Evolutionary conservation across 2,113 vertebrate species (phyloP).

Genomic region (Xenopus laevis): DNA sequence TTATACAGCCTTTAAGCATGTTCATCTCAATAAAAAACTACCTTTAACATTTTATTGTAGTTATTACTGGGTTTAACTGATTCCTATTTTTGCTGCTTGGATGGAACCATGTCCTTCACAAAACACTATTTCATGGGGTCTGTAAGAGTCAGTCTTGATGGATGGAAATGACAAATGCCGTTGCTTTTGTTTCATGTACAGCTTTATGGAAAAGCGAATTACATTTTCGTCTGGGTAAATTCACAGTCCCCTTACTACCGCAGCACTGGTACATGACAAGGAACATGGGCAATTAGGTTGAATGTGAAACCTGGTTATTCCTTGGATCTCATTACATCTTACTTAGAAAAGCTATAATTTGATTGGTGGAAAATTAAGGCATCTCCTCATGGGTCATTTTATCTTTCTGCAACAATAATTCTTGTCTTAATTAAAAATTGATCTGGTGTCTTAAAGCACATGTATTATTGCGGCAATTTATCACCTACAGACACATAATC

Average conservation of each 20-base stretch:
- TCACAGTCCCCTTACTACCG: conserved; percentile 78
- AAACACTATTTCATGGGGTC: conserved; percentile 30
- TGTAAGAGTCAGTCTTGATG: conserved; percentile 70
- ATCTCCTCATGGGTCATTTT: conserved; percentile 96
- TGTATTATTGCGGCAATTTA: conserved; percentile 99
- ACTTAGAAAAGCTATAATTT: conserved; percentile 91
- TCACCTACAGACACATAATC: conserved; percentile 97
- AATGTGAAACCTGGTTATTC: conserved; percentile 81
- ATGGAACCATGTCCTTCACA: conserved; percentile 11
- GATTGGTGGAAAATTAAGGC: conserved; percentile 97
- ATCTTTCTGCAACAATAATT: conserved; percentile 98
- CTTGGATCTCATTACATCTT: conserved; percentile 85
- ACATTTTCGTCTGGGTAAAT: conserved; percentile 86
- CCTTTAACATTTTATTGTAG: background rate
- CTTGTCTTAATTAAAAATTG: conserved; percentile 99
- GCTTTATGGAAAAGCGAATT: conserved; percentile 84
- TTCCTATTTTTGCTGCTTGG: conserved; percentile 8
- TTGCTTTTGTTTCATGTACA: conserved; percentile 73
- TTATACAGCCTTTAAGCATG: too few species aligned
- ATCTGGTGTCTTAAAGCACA: conserved; percentile 97
- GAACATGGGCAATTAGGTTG: conserved; percentile 81
- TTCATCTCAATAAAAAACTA: background rate
- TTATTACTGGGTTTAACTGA: conserved; percentile 2
- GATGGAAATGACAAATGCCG: conserved; percentile 72
- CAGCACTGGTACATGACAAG: conserved; percentile 81